Conservation (phyloP, 1,140 invertebrate genomes). For the Drosophila takahashii region DNA sequence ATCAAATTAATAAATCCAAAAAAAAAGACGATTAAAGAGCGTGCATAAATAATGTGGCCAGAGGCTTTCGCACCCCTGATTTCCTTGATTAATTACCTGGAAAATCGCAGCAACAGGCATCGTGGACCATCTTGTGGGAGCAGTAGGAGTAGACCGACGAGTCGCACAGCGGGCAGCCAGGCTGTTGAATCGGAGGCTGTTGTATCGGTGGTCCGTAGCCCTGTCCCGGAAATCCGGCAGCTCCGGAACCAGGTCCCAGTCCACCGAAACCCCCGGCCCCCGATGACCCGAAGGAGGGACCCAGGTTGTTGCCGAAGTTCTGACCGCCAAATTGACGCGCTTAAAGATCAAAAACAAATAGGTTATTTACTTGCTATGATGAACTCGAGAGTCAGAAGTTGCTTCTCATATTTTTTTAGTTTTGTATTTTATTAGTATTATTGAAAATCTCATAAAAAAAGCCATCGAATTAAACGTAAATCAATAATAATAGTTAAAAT, state of each 20-base stretch:
- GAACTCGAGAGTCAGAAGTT: no score
- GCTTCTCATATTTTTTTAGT: neutral
- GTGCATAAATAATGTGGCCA: slow-evolving; percentile 46
- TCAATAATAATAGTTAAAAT: no score
- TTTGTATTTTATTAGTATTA: neutral
- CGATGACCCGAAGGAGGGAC: slow-evolving; percentile 12
- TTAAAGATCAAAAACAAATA: neutral
- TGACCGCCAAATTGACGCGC: slow-evolving; percentile 56
- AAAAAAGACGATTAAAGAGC: slow-evolving; percentile 15
- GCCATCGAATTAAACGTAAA: no score
- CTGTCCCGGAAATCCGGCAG: slow-evolving; percentile 4
- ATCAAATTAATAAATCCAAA: slow-evolving; percentile 40
- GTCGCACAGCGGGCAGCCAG: slow-evolving; percentile 89
- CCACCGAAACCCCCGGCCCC: slow-evolving; percentile 8
- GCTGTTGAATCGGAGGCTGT: neutral
- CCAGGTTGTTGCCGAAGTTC: slow-evolving; percentile 50
- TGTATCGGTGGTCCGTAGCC: slow-evolving; percentile 25
- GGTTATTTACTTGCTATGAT: neutral
- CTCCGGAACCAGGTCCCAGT: neutral
- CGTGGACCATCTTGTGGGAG: slow-evolving; percentile 89
- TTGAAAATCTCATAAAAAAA: neutral
- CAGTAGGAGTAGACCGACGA: slow-evolving; percentile 91
- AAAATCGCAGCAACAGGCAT: slow-evolving; percentile 89
- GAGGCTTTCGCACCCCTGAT: neutral
- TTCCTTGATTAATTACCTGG: slow-evolving; percentile 84